Evolutionary conservation across 2,113 vertebrate genomes (phyloP), one percentile per base, ranked within the genome.

Genomic region (Notechis scutatus): DNA sequence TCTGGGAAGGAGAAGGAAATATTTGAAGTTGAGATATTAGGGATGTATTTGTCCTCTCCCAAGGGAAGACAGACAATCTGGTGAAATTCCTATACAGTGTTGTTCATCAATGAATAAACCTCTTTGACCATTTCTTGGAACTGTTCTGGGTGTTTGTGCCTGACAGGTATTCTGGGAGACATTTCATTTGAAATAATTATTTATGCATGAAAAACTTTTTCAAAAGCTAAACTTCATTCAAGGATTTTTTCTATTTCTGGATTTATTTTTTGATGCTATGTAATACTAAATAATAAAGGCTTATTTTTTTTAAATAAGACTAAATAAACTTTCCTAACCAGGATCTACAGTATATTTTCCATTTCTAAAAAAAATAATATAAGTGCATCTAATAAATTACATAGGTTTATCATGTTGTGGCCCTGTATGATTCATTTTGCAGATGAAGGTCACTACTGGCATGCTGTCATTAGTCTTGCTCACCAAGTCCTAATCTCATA

Each of bases 351-450:
- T 26, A 57, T 89, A n/a, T 50, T 55, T 88, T 4, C 34, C 11
- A 64, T 93, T 94, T 55, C 2, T 89, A 1, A 45, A 93, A 29
- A 47, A 0, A 24, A 34, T n/a, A 45, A 85, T 92, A 92, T 95
- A 93, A 94, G 90, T 42, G 87, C 4, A 91, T 56, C 0, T n/a
- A 89, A 69, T 64, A 56, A 81, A 95, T 88, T 34, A 74, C 20
- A 85, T 42, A 1, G 8, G 20, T 92, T 93, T 95, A 26, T 57
- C 18, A 26, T 7, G 74, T 88, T 57, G 10, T 54, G 59, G 50
- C 89, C 90, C 45, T 85, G 0, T 81, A 20, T 47, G 90, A 94
- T 69, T 81, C 90, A 92, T 10, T 86, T 93, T 20, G 4, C 4
- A 11, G 56, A 93, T 91, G 69, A 92, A 52, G 56, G 87, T 54